phyloP scores from a whole-genome alignment of 92 coral and sea anemone species.

The Porites rus region DNA sequence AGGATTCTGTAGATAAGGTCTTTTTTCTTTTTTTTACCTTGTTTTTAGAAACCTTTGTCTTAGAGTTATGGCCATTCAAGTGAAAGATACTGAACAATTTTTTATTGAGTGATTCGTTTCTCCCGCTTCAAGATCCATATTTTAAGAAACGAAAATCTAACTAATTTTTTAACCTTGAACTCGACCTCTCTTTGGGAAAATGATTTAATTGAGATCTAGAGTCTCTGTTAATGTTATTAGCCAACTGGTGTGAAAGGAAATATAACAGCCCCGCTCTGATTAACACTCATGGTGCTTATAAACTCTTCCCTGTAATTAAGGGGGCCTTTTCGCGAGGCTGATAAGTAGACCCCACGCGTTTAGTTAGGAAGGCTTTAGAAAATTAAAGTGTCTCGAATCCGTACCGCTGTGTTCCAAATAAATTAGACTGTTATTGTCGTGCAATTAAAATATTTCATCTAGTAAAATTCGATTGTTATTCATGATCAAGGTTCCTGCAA shows the following conservation, averaged over 20 bases:
- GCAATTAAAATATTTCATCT: not conserved
- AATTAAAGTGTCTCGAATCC: not conserved
- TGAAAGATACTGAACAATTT: not conserved
- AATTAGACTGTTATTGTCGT: not conserved
- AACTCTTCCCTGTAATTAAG: not conserved
- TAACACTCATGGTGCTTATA: not conserved
- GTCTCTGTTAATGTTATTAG: not conserved
- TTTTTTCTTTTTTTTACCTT: no score
- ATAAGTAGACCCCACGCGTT: slow-evolving; percentile 1
- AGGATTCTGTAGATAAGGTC: no score
- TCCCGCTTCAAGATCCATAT: not conserved
- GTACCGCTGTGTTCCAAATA: not conserved
- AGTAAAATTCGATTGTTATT: not conserved
- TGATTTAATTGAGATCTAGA: not conserved
- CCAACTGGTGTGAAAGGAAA: not conserved
- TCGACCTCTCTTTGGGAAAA: not conserved
- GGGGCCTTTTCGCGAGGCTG: not conserved
- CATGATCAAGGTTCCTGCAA: not conserved
- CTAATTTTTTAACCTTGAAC: not conserved
- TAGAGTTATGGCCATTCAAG: not conserved
- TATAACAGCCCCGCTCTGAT: not conserved
- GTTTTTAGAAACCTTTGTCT: not conserved
- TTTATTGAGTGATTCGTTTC: not conserved
- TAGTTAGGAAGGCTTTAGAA: not conserved
- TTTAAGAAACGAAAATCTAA: not conserved